These are phyloP conservation scores for Syngnathoides biaculeatus DNA, from an alignment of 2,113 vertebrate species.

Conservation along the genomic window DNA sequence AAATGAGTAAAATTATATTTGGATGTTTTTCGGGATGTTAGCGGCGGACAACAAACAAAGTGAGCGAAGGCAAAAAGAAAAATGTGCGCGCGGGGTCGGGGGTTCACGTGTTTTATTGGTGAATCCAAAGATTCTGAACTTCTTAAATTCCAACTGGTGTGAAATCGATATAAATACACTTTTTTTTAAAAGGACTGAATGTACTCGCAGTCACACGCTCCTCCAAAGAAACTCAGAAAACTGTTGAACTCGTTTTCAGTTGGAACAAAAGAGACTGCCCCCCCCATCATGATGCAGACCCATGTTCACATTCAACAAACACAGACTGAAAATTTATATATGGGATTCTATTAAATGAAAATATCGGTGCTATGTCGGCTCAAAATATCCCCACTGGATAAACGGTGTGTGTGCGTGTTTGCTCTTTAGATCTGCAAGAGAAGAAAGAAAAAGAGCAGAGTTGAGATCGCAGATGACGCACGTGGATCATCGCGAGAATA, in stretches of 20 bases:
- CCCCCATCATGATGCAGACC: slow-evolving; percentile 8
- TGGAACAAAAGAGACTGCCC: neutral
- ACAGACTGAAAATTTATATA: slow-evolving; percentile 34
- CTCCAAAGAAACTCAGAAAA: neutral
- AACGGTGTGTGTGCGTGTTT: neutral
- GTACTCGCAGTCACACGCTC: neutral
- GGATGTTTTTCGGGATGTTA: too few species aligned
- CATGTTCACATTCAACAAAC: slow-evolving; percentile 16
- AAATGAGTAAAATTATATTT: too few species aligned
- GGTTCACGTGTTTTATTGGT: slow-evolving; percentile 68
- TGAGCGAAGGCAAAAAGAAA: slow-evolving; percentile 1
- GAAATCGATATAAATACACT: slow-evolving; percentile 77
- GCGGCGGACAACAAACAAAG: slow-evolving; percentile 20
- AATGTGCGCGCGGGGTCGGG: neutral
- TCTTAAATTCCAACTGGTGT: slow-evolving; percentile 65
- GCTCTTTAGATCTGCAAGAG: slow-evolving; percentile 53
- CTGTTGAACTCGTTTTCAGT: neutral
- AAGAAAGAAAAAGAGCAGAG: neutral
- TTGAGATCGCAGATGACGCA: too few species aligned
- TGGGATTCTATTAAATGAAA: slow-evolving; percentile 48
- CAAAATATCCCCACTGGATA: slow-evolving; percentile 39
- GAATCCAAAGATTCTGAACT: slow-evolving; percentile 73
- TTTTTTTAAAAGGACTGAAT: slow-evolving; percentile 51
- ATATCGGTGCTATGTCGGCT: slow-evolving; percentile 36
- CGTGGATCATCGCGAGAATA: too few species aligned